phyloP scores from a whole-genome alignment of 2,113 vertebrate species.

The Grammomys surdaster region DNA sequence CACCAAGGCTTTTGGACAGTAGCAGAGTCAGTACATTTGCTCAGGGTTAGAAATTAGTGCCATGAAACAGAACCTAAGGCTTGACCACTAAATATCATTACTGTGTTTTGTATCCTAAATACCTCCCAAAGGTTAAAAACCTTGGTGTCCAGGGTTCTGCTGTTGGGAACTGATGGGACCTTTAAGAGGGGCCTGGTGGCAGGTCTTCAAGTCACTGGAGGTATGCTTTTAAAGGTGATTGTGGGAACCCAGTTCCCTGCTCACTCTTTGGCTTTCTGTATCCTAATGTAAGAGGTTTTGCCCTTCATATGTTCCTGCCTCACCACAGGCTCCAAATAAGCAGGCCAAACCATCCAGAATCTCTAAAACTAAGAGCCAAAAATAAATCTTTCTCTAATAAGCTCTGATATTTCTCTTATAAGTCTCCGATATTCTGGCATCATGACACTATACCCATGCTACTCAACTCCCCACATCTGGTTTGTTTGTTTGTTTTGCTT shows the following conservation, averaged over 20 bases:
- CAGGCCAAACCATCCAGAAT: not conserved
- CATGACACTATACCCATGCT: not conserved
- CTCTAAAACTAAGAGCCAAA: not conserved
- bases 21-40: not conserved
- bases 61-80: not conserved
- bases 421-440: not conserved
- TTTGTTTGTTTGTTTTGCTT: not conserved
- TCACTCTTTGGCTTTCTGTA: no score
- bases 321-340: not conserved
- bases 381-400: not conserved
- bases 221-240: not conserved
- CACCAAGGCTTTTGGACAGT: not conserved
- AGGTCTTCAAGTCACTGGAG: not conserved
- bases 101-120: not conserved
- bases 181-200: not conserved
- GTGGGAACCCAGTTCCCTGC: not conserved
- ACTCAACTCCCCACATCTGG: not conserved
- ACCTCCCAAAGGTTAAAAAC: not conserved
- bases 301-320: not conserved
- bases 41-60: not conserved
- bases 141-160: no score
- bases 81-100: not conserved
- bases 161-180: not conserved
- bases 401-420: not conserved
- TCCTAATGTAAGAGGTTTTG: not conserved